phyloP scores from a whole-genome alignment of 2,797 vertebrate genomes.

The Halcyon leucocephala region DNA sequence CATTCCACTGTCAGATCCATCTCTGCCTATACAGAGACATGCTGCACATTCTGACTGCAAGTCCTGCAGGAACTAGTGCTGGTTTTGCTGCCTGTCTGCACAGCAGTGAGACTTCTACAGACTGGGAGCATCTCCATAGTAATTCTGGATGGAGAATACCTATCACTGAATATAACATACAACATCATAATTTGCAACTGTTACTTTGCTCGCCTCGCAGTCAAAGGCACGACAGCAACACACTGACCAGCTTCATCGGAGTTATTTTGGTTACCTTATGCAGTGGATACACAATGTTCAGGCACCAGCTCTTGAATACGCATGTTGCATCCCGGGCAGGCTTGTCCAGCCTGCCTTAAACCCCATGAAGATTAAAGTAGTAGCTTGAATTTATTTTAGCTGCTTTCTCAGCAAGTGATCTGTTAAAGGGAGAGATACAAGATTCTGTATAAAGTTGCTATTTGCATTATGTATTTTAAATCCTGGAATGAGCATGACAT shows the following conservation, averaged over 20 bases:
- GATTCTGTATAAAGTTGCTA: neutral
- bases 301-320: neutral
- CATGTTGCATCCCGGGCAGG: rapidly evolving
- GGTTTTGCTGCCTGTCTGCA: neutral
- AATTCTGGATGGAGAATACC: neutral
- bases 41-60: neutral
- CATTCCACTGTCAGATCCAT: neutral
- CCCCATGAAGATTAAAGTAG: slow-evolving; percentile 20
- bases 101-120: neutral
- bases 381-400: neutral
- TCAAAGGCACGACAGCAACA: neutral
- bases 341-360: slow-evolving; percentile 19
- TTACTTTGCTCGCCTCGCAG: neutral
- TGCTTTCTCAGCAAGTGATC: neutral
- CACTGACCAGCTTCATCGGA: neutral
- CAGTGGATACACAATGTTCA: neutral
- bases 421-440: neutral
- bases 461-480: neutral
- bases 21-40: neutral
- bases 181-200: neutral
- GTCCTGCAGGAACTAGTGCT: neutral
- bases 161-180: neutral
- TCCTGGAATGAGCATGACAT: neutral
- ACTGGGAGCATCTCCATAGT: neutral
- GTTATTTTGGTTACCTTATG: neutral